phyloP scores from a whole-genome alignment of 2,888 invertebrate genomes.

The Phragmatobia fuliginosa region DNA sequence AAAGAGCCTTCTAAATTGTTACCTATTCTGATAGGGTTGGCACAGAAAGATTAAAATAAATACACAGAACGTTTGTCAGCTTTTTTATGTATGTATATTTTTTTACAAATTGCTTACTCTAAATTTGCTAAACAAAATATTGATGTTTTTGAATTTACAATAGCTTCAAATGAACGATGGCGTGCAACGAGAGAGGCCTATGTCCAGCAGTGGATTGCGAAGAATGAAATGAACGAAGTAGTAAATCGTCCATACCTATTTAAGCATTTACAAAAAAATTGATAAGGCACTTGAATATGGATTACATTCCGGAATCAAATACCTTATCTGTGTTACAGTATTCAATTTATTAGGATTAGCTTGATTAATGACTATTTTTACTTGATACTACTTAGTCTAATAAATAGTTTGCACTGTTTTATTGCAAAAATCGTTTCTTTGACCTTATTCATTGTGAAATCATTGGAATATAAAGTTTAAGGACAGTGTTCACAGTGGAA shows the following conservation, averaged over 20 bases:
- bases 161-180: not conserved
- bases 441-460: not conserved
- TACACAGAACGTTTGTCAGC: no score
- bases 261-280: not conserved
- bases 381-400: not conserved
- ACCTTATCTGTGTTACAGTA: not conserved
- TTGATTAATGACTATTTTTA: not conserved
- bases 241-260: not conserved
- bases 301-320: not conserved
- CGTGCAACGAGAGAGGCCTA: no score
- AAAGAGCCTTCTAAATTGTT: no score
- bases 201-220: no score
- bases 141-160: not conserved
- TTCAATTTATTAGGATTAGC: not conserved
- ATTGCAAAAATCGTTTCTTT: not conserved
- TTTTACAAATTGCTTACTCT: no score
- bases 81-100: no score
- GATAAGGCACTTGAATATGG: not conserved
- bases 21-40: no score
- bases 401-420: not conserved
- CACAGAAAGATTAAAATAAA: no score
- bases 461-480: not conserved
- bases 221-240: no score
- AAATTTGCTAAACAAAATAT: no score
- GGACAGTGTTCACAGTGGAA: not conserved